Evolutionary conservation across 2,113 vertebrate genomes (phyloP).

Genomic region (Chionis minor): DNA sequence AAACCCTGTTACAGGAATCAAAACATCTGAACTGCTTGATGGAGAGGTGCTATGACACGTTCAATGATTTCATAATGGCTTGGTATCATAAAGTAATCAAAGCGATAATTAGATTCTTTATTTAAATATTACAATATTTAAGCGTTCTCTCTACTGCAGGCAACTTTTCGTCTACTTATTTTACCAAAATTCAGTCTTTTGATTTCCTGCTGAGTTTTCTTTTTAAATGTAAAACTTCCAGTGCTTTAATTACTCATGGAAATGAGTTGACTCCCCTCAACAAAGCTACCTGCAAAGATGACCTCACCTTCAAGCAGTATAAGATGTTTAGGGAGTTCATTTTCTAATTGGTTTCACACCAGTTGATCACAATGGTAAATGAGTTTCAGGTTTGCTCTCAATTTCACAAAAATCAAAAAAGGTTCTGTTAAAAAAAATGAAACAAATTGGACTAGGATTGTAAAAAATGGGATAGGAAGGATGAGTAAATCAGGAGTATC

Average conservation of each 20-base stretch:
- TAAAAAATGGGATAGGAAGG: conserved; percentile 44
- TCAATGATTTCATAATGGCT: neutral
- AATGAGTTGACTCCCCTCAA: neutral
- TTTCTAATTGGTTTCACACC: conserved; percentile 56
- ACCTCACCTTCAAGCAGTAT: conserved; percentile 52
- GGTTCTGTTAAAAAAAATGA: conserved; percentile 29
- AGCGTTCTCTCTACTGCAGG: neutral
- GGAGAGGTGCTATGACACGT: conserved; percentile 6
- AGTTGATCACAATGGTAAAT: conserved; percentile 77
- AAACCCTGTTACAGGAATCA: conserved; percentile 50
- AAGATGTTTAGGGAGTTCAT: conserved; percentile 25
- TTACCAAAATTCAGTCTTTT: neutral
- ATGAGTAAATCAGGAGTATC: conserved; percentile 39
- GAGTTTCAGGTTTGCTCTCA: conserved; percentile 74
- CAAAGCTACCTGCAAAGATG: neutral
- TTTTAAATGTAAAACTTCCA: neutral
- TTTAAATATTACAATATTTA: neutral
- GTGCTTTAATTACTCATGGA: neutral
- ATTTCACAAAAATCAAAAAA: conserved; percentile 63
- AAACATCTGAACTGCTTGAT: conserved; percentile 7
- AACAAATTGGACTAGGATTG: conserved; percentile 17
- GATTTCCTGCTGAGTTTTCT: neutral
- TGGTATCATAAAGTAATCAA: neutral
- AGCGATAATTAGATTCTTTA: neutral
- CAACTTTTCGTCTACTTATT: neutral